Evolutionary conservation across 92 coral and sea anemone species (phyloP).

Genomic region (Micromussa lordhowensis): DNA sequence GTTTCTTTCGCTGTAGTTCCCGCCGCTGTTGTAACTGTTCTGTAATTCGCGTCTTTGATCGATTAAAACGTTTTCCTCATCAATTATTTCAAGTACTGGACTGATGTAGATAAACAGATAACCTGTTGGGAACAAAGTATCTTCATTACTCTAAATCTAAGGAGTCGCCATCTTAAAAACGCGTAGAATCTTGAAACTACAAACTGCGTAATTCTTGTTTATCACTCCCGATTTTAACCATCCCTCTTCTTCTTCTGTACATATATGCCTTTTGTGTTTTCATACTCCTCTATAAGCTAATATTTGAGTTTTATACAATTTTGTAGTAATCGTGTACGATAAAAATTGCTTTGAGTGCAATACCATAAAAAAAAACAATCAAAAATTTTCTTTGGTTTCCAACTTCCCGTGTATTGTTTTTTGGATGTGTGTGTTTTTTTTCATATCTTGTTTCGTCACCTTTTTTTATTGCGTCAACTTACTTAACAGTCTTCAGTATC

Average conservation of each 20-base stretch:
- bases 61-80: not conserved
- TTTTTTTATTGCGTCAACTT: not conserved
- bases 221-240: too few relatives aligned
- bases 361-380: too few relatives aligned
- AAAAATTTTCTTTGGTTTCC: too few relatives aligned
- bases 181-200: not conserved
- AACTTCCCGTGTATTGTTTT: not conserved
- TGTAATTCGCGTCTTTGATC: constrained; percentile 28
- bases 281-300: too few relatives aligned
- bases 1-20: not conserved
- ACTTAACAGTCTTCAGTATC: not conserved
- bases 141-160: not conserved
- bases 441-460: not conserved
- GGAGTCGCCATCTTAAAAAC: too few relatives aligned
- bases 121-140: constrained; percentile 6
- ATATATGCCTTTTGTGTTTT: too few relatives aligned
- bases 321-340: too few relatives aligned
- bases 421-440: not conserved
- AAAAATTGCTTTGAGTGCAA: too few relatives aligned
- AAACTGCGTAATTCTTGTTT: too few relatives aligned
- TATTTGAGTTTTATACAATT: too few relatives aligned
- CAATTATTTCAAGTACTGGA: constrained; percentile 3
- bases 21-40: not conserved
- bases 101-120: constrained; percentile 1
- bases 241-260: too few relatives aligned